Base-by-base conservation (phyloP, 2,888 invertebrate genomes). In the Steinernema carpocapsae region DNA sequence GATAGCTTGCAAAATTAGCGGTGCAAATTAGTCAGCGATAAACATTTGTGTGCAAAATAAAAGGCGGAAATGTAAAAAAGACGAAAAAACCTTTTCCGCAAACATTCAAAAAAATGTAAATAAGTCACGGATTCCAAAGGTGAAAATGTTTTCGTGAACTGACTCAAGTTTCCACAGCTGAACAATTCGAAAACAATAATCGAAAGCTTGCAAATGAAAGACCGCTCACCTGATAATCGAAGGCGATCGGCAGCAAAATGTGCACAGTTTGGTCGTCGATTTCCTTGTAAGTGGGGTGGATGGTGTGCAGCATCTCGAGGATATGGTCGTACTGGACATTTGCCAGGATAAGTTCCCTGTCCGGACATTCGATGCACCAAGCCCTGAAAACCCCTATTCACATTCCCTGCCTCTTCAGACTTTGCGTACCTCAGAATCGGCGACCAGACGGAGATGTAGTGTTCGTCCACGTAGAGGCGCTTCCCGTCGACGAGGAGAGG, bases 331-430 rank as follows among this genome's bases (percentile, higher is more conserved):
- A 87, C 72, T 85, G 84, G 24, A 86, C 86, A 77, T 87, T 85
- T n/a, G 87, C 87, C 42, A 87, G 76, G 37, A 86, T 87, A 37
- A 87, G 78, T 72, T 87, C 87, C 45, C 87, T 74, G 70, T 87
- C 86, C 12, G 87, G 87, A 73, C 87, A 87, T 74, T 87, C 87
- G 29, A 85, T 83, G 74, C 86, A 86, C 86, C 86, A 86, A 0
- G 86, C 84, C 52, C 85, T 82, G 76, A 46, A 82, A 76, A 29
- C 19, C 24, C 73, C 3, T 24, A 17, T 51, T 42, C 3, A 72
- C 32, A 24, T 17, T 24, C 2, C 1, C 22, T 10, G 22, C 22
- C 24, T 52, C 26, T 17, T 37, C n/a, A n/a, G n/a, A n/a, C n/a
- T n/a, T n/a, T n/a, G 19, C n/a, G 59, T 70, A 82, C 81, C 83